Percentiles rank a stretch among this genome's conserved stretches.
These are phyloP conservation scores for Cyprinodon tularosa DNA, from an alignment of 2,113 vertebrate species.

Conservation along the genomic window DNA sequence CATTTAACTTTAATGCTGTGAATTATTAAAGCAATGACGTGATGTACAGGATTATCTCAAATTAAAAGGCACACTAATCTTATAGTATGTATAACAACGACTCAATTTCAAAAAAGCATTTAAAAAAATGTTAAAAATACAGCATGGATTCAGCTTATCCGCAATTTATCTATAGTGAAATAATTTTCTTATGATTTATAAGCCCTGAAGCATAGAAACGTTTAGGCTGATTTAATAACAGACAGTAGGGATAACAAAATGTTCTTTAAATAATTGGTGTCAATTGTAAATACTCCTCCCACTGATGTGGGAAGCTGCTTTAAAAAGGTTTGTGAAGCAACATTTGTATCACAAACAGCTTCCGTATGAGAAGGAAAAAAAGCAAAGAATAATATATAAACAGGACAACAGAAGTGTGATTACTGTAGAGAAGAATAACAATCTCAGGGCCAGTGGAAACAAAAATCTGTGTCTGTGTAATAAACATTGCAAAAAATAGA, in stretches of 20 bases:
- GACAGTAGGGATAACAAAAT: neutral
- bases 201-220: neutral
- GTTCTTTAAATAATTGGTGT: neutral
- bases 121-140: neutral
- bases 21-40: neutral
- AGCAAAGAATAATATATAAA: neutral
- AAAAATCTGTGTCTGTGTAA: slow-evolving; percentile 3
- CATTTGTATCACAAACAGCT: slow-evolving; percentile 7
- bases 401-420: slow-evolving; percentile 5
- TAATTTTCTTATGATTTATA: neutral
- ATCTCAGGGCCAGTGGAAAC: neutral
- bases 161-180: neutral
- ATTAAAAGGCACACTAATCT: neutral
- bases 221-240: neutral
- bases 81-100: neutral
- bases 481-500: slow-evolving; percentile 15
- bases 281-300: neutral
- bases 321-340: neutral
- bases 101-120: neutral
- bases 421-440: slow-evolving; percentile 1
- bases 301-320: neutral
- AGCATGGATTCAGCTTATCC: neutral
- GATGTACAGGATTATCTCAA: neutral
- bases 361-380: slow-evolving; percentile 5
- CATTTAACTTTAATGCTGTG: neutral